phyloP scores from a whole-genome alignment of 2,888 invertebrate species.

The Cyaniris semiargus region DNA sequence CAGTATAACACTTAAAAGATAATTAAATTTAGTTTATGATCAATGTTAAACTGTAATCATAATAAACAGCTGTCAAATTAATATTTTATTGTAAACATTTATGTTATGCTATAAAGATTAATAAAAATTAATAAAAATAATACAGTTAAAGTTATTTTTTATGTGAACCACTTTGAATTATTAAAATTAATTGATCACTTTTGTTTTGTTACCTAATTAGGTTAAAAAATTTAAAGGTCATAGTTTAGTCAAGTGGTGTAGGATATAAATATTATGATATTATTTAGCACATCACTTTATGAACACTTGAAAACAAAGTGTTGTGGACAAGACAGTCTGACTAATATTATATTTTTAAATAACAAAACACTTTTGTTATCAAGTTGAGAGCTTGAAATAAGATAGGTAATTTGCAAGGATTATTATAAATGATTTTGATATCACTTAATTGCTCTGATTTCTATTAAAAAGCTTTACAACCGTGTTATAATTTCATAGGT shows the following conservation, averaged over 20 bases:
- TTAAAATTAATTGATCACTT: background rate
- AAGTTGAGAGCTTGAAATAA: too few species aligned
- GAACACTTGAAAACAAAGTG: background rate
- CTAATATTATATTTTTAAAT: background rate
- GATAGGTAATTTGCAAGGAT: too few species aligned
- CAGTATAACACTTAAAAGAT: constrained; percentile 6
- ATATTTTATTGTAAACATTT: constrained; percentile 19
- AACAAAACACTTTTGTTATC: too few species aligned
- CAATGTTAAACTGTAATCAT: constrained; percentile 21
- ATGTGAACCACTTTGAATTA: constrained; percentile 1
- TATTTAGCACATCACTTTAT: background rate
- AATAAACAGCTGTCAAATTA: constrained; percentile 30
- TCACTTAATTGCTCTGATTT: background rate
- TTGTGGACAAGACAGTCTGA: background rate
- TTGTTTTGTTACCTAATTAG: background rate
- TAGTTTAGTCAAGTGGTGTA: background rate
- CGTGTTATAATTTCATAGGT: background rate
- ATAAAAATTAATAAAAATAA: constrained; percentile 24
- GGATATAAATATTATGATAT: background rate
- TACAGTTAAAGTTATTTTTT: background rate
- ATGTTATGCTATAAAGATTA: constrained; percentile 20
- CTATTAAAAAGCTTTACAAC: background rate
- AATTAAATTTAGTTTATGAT: constrained; percentile 28
- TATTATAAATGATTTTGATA: background rate
- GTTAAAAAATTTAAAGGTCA: too few species aligned